Evolutionary conservation across 2,888 invertebrate genomes (phyloP).

Genomic region (Dicyrtoma fusca): DNA sequence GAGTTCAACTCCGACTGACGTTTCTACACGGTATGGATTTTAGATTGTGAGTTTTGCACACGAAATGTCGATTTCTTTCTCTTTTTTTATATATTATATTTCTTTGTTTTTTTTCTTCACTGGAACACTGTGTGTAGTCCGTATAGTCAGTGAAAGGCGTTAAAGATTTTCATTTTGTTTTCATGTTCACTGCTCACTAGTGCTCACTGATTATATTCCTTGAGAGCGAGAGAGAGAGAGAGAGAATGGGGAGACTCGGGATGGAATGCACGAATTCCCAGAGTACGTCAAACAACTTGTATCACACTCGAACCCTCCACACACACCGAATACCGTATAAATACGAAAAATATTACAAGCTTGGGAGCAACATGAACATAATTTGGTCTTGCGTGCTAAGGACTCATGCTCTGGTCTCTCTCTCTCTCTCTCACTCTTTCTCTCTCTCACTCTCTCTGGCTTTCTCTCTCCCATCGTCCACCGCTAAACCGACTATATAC

Average conservation of each 20-base stretch:
- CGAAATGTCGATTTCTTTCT: too few relatives aligned
- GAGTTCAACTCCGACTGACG: too few relatives aligned
- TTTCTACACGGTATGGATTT: too few relatives aligned
- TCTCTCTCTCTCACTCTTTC: neutral
- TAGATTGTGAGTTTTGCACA: too few relatives aligned
- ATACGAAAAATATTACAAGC: neutral
- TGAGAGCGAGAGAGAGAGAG: too few relatives aligned
- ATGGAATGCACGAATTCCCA: slow-evolving; percentile 11
- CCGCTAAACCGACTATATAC: neutral
- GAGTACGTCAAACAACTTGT: slow-evolving; percentile 20
- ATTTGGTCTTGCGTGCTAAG: slow-evolving; percentile 26
- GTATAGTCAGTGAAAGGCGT: too few relatives aligned
- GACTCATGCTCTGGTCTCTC: neutral
- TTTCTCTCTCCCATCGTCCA: neutral
- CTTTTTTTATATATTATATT: too few relatives aligned
- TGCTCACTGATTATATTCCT: too few relatives aligned
- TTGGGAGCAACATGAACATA: neutral
- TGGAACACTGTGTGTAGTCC: too few relatives aligned
- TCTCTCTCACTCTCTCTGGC: neutral
- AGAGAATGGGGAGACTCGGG: neutral
- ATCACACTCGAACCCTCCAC: neutral
- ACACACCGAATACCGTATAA: slow-evolving; percentile 2
- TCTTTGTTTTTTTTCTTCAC: too few relatives aligned
- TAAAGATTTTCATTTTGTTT: too few relatives aligned
- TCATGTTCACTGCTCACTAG: too few relatives aligned